phyloP scores from a whole-genome alignment of 2,797 vertebrate genomes.

The Tapirus indicus region DNA sequence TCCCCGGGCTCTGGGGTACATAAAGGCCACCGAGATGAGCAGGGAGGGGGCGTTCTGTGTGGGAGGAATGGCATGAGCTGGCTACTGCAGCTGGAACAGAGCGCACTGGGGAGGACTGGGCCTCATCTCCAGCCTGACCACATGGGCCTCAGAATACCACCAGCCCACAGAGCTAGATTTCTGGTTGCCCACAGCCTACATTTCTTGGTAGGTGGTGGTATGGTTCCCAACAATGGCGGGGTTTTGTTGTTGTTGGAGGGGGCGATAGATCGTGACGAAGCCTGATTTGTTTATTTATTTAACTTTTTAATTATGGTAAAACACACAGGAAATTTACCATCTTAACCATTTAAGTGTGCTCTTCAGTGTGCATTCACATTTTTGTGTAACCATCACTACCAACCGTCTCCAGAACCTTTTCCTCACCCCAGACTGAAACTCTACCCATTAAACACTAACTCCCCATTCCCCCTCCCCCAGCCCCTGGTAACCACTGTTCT shows the following conservation, averaged over 20 bases:
- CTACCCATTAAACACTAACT: not conserved
- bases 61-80: not conserved
- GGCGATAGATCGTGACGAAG: not conserved
- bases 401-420: not conserved
- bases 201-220: not conserved
- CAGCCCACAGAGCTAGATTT: not conserved
- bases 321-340: not conserved
- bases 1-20: not conserved
- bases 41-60: not conserved
- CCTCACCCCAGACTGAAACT: not conserved
- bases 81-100: not conserved
- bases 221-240: not conserved
- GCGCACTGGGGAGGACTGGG: fast-evolving
- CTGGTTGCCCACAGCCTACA: not conserved
- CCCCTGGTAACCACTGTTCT: not conserved
- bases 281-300: not conserved
- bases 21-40: not conserved
- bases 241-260: not conserved
- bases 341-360: not conserved
- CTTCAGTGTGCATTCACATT: fast-evolving
- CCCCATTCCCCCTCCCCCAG: not conserved
- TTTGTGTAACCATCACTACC: not conserved
- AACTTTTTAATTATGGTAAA: not conserved
- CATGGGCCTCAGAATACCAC: not conserved
- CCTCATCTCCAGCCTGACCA: not conserved